A percentile compares a stretch with the other conserved stretches of the same genome.
phyloP scores from a whole-genome alignment of 2,113 vertebrate genomes.

The Syrmaticus mikado region DNA sequence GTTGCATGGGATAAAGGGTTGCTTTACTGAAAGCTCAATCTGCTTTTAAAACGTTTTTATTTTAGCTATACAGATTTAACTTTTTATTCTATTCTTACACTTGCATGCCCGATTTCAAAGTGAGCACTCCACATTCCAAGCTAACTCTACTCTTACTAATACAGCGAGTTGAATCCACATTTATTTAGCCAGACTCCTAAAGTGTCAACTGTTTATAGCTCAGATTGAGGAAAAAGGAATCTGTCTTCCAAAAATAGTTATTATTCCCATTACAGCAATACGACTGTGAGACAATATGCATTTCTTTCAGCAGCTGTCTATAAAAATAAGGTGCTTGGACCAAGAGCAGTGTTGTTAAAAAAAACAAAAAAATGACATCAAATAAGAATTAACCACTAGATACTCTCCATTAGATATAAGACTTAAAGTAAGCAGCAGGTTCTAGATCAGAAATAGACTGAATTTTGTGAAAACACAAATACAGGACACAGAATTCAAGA shows the following conservation, averaged over 20 bases:
- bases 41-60: not conserved
- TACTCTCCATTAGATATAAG: not conserved
- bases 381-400: not conserved
- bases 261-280: not conserved
- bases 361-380: not conserved
- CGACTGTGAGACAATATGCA: not conserved
- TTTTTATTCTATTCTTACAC: not conserved
- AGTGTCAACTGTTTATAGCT: not conserved
- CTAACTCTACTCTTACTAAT: not conserved
- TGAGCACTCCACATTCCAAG: not conserved
- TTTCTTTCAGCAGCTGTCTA: not conserved
- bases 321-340: not conserved
- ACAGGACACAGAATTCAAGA: not conserved
- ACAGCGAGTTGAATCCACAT: not conserved
- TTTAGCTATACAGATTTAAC: not conserved
- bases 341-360: not conserved
- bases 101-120: not conserved
- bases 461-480: not conserved
- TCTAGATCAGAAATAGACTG: not conserved
- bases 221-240: not conserved
- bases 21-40: not conserved
- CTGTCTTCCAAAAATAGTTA: not conserved
- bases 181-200: not conserved
- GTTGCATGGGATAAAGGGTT: not conserved
- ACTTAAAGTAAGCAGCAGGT: not conserved